phyloP scores from a whole-genome alignment of 2,888 invertebrate genomes.

The Agrotis puta region DNA sequence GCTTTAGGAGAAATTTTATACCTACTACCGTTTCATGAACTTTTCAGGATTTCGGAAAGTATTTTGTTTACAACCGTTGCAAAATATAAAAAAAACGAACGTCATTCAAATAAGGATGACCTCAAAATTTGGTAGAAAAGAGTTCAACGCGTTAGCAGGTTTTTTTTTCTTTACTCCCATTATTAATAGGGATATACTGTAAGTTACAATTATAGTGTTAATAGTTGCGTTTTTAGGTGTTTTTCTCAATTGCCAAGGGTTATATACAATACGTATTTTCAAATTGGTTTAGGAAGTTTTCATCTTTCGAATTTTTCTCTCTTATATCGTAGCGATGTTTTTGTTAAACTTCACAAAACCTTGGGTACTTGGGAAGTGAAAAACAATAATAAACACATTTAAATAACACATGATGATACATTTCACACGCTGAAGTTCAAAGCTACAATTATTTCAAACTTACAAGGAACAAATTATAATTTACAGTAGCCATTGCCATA shows the following conservation, averaged over 20 bases:
- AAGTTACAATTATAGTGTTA: background rate
- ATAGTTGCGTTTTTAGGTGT: background rate
- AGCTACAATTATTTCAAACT: background rate
- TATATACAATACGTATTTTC: too few species aligned
- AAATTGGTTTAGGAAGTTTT: too few species aligned
- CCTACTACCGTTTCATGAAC: background rate
- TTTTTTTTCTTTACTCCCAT: background rate
- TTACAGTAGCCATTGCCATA: background rate
- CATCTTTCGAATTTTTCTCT: background rate
- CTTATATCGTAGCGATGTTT: background rate
- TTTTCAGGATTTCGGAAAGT: background rate
- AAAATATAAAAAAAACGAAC: background rate
- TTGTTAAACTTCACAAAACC: too few species aligned
- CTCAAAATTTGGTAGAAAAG: slow-evolving; percentile 20
- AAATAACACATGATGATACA: background rate
- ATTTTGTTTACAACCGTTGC: background rate
- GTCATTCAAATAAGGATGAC: background rate
- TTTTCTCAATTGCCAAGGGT: background rate
- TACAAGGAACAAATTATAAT: slow-evolving; percentile 18
- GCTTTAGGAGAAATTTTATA: background rate
- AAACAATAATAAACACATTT: background rate
- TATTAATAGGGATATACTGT: background rate
- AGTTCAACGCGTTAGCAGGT: slow-evolving; percentile 35
- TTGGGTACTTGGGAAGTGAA: background rate
- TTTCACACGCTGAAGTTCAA: background rate